Base-by-base conservation (phyloP, 2,888 invertebrate species). In the Strigamia transsilvanica region DNA sequence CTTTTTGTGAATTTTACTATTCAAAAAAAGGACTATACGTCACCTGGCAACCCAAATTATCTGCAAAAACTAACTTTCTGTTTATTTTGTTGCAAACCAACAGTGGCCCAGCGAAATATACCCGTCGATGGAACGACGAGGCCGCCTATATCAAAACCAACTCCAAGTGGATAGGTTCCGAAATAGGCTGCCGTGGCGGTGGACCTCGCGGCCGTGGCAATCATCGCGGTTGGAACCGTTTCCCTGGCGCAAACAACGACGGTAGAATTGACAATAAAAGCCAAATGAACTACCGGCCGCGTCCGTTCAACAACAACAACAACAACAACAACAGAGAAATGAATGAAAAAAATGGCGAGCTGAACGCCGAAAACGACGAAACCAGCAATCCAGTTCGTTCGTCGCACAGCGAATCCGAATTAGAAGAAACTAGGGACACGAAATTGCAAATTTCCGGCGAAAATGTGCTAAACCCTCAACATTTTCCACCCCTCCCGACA, bases 61-160 rank as follows among this genome's bases (percentile, higher is more conserved):
- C n/a, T n/a, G n/a, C n/a, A n/a, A n/a, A n/a, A n/a, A n/a, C n/a
- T n/a, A n/a, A n/a, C n/a, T n/a, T n/a, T n/a, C n/a, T n/a, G n/a
- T n/a, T n/a, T n/a, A 73, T 80, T 78, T 78, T 7, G 5, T 21
- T 83, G 85, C 85, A 77, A 86, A n/a, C n/a, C n/a, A 94, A 94
- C 0, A 94, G 96, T 82, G 96, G 96, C 0, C 96, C 96, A 0
- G 96, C 93, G 87, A 96, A 96, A 88, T 97, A 97, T 88, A 95
- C 94, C 0, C 91, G 96, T 13, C 95, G 94, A 83, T 97, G 96
- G 96, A 95, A 96, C 87, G 96, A 97, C 87, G 95, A 95, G 87
- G 94, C 94, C 86, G 96, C 96, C 0, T 97, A 96, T 87, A 90
- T 61, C 41, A 79, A 79, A 18, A 79, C 79, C 42, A 56, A 27